Base-by-base conservation (phyloP, 2,797 vertebrate species). In the Pachyuromys duprasi region DNA sequence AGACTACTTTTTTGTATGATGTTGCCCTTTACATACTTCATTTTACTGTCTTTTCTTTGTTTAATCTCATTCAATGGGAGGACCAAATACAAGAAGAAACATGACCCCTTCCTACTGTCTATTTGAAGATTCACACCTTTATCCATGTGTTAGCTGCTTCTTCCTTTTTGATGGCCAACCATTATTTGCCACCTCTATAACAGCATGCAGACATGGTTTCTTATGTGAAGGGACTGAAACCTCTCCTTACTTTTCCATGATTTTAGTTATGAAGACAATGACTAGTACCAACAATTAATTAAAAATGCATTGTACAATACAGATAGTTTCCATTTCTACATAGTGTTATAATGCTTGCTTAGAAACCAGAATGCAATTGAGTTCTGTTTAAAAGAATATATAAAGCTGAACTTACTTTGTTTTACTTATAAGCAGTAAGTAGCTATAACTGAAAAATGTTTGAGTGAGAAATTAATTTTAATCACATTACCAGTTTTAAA, bases 401-500 rank as follows among this genome's bases (percentile, higher is more conserved):
- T 62, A 83, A 92, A 82, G 26, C 22, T 80, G 60, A 72, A 65
- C 13, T 79, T 93, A 89, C 45, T 78, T 70, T 45, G 62, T 28
- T 74, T 95, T 53, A 91, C 74, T 81, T 70, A 0, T n/a, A 82
- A 83, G 13, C 33, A 72, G 5, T 95, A 45, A 90, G 45, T 84
- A 36, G 39, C 65, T 88, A 93, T 76, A 92, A 95, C 63, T 75
- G 26, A 92, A 84, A 80, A 67, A 20, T 5, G 8, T 36, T 96
- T 70, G 89, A 90, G 75, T 92, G 3, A 83, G 53, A 36, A 17
- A 28, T 55, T 70, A 39, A 69, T 55, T 55, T 75, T 86, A 28
- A 96, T 82, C 12, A n/a, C 39, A 82, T 93, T 89, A 63, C 17
- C 42, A 78, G 63, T 93, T 45, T 74, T 42, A 72, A 90, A 96